Base-by-base conservation (phyloP, 2,888 invertebrate genomes). In the Eubasilissa splendida region DNA sequence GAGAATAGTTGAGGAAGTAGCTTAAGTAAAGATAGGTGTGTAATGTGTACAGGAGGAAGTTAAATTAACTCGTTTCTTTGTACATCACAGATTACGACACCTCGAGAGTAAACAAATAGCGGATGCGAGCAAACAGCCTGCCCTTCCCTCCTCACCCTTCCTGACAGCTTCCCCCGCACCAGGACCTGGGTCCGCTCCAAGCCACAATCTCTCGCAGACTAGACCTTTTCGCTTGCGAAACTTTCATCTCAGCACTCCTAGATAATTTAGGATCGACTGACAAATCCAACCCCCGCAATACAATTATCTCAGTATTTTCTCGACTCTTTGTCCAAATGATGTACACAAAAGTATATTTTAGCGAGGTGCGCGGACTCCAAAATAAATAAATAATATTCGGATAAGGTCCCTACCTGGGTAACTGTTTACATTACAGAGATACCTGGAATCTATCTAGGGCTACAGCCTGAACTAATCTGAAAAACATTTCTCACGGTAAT, bases 11-110 rank as follows among this genome's bases (percentile, higher is more conserved):
- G 42, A 1, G 7, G 3, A 5, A 42, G 42, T 4, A 42, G 42
- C 7, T 1, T 42, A 2, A 42, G 42, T 42, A 42, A 42, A 42
- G 42, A 42, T 22, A 63, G 63, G 31, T 33, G 11, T 33, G 63
- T 63, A 63, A 33, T 50, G 68, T 50, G 52, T 50, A 12, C 68
- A 68, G n/a, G 14, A n/a, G 14, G 42, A 50, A 68, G 68, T 52
- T 68, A 68, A 68, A 68, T 68, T 68, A 68, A 52, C 68, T 68
- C 14, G 68, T 50, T 68, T 68, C 68, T 68, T 68, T 68, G 68
- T 68, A 68, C 52, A 68, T 68, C 50, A 10, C 68, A 68, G 68
- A 68, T 68, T 68, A 68, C 68, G 68, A 50, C 68, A 68, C 68
- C 68, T 68, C 68, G 14, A 9, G 52, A 68, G 68, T 50, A 68